phyloP scores from a whole-genome alignment of 2,797 vertebrate species.

The Chaetophractus vellerosus region DNA sequence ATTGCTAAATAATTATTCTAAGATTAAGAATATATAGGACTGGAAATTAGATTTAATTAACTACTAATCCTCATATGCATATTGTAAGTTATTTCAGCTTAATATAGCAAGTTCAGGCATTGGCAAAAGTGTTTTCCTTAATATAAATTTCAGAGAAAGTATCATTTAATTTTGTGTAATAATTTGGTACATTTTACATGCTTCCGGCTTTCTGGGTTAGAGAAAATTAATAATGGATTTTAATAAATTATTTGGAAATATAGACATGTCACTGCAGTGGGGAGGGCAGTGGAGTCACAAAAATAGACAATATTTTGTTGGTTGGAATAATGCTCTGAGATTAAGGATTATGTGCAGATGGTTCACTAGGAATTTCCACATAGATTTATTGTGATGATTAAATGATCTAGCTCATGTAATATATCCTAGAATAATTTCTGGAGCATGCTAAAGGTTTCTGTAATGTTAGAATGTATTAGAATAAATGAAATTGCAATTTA shows the following conservation, averaged over 20 bases:
- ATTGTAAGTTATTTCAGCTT: constrained; percentile 40
- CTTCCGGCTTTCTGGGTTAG: not conserved
- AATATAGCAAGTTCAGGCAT: not conserved
- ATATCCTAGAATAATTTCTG: no score
- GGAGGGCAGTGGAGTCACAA: no score
- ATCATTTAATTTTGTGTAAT: not conserved
- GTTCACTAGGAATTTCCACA: no score
- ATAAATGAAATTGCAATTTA: no score
- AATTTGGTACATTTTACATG: not conserved
- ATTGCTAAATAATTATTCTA: constrained; percentile 58
- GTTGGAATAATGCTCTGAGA: no score
- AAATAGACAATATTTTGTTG: no score
- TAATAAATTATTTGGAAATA: not conserved
- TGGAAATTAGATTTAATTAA: constrained; percentile 57
- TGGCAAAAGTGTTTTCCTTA: not conserved
- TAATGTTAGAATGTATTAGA: no score
- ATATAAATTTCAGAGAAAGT: constrained; percentile 31
- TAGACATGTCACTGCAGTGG: not conserved
- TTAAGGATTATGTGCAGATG: no score
- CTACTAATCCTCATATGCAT: not conserved
- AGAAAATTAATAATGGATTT: not conserved
- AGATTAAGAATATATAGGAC: constrained; percentile 58
- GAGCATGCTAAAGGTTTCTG: no score
- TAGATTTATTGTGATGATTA: no score
- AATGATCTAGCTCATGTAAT: no score